Evolutionary conservation across 2,797 vertebrate species (phyloP).

Genomic region (Liparis tanakae): DNA sequence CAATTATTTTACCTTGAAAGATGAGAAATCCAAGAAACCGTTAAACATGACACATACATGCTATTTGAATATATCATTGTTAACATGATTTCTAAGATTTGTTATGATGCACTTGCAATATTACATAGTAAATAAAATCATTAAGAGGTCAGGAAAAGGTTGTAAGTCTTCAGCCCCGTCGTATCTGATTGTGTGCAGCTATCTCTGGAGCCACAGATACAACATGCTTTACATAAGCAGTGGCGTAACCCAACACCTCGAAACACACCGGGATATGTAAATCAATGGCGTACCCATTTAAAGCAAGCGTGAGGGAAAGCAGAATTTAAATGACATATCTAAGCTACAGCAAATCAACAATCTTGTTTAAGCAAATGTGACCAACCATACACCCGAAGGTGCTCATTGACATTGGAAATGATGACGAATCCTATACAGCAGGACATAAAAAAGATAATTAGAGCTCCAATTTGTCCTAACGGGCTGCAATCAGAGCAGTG

Average conservation of each 20-base stretch:
- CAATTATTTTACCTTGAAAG: conserved; percentile 8
- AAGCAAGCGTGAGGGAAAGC: background rate
- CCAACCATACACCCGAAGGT: conserved; percentile 6
- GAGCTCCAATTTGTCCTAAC: conserved; percentile 33
- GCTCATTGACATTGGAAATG: conserved; percentile 12
- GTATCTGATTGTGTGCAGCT: background rate
- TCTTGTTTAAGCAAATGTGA: conserved; percentile 17
- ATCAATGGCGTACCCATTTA: background rate
- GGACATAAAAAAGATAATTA: conserved; percentile 31
- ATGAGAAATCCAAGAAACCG: background rate
- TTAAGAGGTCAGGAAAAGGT: background rate
- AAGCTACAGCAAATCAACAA: background rate
- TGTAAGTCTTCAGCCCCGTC: background rate
- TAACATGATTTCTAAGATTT: background rate
- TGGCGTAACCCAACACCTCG: background rate
- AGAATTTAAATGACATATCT: background rate
- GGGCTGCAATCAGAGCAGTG: conserved; percentile 49
- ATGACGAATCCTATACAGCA: conserved; percentile 10
- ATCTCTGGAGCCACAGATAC: background rate
- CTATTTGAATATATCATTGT: background rate
- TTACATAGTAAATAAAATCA: background rate
- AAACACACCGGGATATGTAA: background rate
- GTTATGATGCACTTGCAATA: background rate
- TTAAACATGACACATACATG: background rate
- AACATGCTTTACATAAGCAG: background rate